phyloP scores from a whole-genome alignment of 2,797 vertebrate genomes.

The Enteromius radiatus region DNA sequence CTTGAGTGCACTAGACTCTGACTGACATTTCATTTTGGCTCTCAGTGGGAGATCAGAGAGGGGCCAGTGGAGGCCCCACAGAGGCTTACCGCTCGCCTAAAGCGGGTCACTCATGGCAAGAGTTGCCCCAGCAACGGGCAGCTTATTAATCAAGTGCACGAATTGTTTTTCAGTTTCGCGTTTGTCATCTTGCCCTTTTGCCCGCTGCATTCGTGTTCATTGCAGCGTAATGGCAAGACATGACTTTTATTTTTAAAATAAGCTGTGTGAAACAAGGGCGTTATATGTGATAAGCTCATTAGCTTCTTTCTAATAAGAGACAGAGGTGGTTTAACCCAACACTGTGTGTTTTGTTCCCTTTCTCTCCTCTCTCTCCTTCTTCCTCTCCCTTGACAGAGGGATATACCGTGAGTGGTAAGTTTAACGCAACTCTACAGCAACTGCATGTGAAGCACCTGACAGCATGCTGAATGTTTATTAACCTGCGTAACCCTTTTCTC shows the following conservation, averaged over 20 bases:
- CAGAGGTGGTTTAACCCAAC: conserved; percentile 49
- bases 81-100: conserved; percentile 22
- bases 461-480: conserved; percentile 74
- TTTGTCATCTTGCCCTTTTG: conserved; percentile 24
- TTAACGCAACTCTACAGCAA: conserved; percentile 62
- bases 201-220: background rate
- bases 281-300: conserved; percentile 11
- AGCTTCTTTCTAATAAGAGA: conserved; percentile 16
- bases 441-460: conserved; percentile 73
- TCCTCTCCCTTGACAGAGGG: conserved; percentile 70
- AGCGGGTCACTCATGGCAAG: conserved; percentile 30
- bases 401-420: conserved; percentile 85
- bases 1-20: conserved; percentile 28
- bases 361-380: conserved; percentile 58
- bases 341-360: conserved; percentile 63
- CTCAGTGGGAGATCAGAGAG: conserved; percentile 49
- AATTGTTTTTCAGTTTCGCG: conserved; percentile 12
- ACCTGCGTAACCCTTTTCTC: conserved; percentile 63
- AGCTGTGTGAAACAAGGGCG: background rate
- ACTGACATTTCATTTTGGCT: conserved; percentile 51
- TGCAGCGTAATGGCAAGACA: background rate
- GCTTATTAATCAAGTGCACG: conserved; percentile 43
- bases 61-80: conserved; percentile 38
- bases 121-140: conserved; percentile 41
- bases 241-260: background rate